Conservation (phyloP, 2,888 invertebrate species). For the Papilio gigon region DNA sequence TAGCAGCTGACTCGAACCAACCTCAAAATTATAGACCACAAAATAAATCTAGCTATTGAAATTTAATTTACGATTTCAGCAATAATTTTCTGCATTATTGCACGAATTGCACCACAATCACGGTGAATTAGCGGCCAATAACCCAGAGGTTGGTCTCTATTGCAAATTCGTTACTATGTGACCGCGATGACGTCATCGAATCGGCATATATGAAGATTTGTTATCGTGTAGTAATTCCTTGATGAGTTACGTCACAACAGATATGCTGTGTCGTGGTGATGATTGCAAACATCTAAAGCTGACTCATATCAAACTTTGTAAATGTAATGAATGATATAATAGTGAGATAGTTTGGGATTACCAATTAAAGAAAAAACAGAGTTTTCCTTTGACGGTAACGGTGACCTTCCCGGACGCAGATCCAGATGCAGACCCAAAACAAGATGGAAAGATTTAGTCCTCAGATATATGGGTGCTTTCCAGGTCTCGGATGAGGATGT, state of each 20-base stretch:
- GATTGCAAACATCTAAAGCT: not conserved
- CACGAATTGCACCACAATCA: slow-evolving; percentile 27
- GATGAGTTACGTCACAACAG: not conserved
- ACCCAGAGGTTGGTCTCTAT: slow-evolving; percentile 24
- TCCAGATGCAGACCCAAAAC: too few relatives aligned
- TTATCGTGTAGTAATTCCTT: not conserved
- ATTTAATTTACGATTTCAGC: slow-evolving; percentile 35
- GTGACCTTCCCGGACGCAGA: too few relatives aligned
- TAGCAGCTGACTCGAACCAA: slow-evolving; percentile 7
- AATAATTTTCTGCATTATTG: slow-evolving; percentile 36
- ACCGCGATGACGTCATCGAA: slow-evolving; percentile 17
- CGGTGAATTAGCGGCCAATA: slow-evolving; percentile 27
- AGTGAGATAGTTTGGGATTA: not conserved
- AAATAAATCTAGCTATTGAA: slow-evolving; percentile 23
- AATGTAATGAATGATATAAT: not conserved
- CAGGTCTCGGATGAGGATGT: too few relatives aligned
- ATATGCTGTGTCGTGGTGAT: slow-evolving; percentile 1
- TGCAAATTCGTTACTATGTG: slow-evolving; percentile 23
- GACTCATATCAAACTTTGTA: slow-evolving; percentile 2
- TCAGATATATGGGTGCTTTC: too few relatives aligned
- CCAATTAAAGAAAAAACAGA: not conserved
- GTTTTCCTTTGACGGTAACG: too few relatives aligned
- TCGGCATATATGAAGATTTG: not conserved
- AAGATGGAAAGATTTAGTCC: too few relatives aligned
- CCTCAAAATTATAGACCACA: slow-evolving; percentile 21